Base-by-base conservation (phyloP, 2,888 invertebrate genomes). In the Catocala fraxini region DNA sequence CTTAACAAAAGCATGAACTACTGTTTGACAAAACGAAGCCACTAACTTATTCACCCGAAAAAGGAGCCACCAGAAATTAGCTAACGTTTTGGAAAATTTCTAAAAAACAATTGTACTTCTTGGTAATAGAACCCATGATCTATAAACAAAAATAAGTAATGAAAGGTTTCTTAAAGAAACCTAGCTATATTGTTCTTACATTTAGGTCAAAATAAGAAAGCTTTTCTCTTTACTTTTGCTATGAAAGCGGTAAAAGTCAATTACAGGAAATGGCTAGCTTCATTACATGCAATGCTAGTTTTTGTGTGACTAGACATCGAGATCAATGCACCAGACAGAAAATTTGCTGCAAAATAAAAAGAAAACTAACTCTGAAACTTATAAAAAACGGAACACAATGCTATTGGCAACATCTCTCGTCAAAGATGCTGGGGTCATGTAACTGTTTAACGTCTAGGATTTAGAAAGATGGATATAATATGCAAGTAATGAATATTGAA, bases 261-360 rank as follows among this genome's bases (percentile, higher is more conserved):
- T 34, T 11, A 48, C n/a, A 48, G 48, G 46, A 46, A 46, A 15
- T 9, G 9, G 46, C 46, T 9, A 46, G 46, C 46, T 9, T 4
- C 15, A 46, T 46, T 46, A 46, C 15, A 15, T 9, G 15, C 7
- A 15, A 15, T 46, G 7, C 15, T 7, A 15, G 46, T 46, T 46
- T 70, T 56, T 46, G 13, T 46, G 10, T 25, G 25, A 25, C 25
- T 3, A 25, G 25, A 25, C 34, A 12, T 33, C 55, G 54, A 73
- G 73, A 63, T 68, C 73, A 71, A 71, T 75, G 72, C 58, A 68
- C 75, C 65, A 73, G 68, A 75, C 72, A 39, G n/a, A 42, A 52
- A 59, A 13, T 53, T 52, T 39, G 25, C 0, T 54, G 57, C 15
- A 67, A 59, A 59, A 54, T 34, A 11, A 56, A 56, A 61, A 59